Conservation (phyloP, 2,888 invertebrate genomes). For the Caenorhabditis becei region DNA sequence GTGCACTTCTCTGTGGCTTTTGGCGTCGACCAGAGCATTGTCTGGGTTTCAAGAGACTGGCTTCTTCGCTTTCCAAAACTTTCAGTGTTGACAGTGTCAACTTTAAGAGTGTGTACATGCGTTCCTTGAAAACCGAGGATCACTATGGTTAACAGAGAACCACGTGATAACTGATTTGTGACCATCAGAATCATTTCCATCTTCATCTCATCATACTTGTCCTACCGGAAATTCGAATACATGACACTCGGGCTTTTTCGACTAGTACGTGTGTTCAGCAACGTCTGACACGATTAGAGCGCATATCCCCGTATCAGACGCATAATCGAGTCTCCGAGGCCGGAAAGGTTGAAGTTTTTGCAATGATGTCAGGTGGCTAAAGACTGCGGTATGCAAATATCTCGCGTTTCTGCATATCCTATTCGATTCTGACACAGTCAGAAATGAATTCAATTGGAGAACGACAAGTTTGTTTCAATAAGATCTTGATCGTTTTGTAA, state of each 20-base stretch:
- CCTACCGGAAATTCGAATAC: conserved; percentile 36
- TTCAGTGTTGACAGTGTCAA: no score
- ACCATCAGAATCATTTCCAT: conserved; percentile 9
- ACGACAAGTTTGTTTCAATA: neutral
- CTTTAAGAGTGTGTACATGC: no score
- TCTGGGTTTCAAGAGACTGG: no score
- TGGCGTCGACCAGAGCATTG: no score
- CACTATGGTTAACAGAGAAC: neutral
- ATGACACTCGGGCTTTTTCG: neutral
- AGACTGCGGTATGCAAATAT: conserved; percentile 13
- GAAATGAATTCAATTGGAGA: neutral
- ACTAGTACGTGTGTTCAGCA: conserved; percentile 34
- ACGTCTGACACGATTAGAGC: conserved; percentile 22
- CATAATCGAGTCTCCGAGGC: conserved; percentile 3
- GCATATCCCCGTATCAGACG: conserved; percentile 3
- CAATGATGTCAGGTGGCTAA: conserved; percentile 28
- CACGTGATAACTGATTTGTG: conserved; percentile 23
- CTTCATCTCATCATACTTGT: conserved; percentile 1
- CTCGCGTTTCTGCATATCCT: neutral
- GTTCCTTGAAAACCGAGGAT: neutral
- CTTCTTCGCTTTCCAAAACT: no score
- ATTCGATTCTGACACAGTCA: neutral
- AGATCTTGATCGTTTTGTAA: neutral
- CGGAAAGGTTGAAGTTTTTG: conserved; percentile 14
- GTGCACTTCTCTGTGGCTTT: no score